Conservation (phyloP, 2,113 vertebrate genomes). For the Pollimyrus isidori region DNA sequence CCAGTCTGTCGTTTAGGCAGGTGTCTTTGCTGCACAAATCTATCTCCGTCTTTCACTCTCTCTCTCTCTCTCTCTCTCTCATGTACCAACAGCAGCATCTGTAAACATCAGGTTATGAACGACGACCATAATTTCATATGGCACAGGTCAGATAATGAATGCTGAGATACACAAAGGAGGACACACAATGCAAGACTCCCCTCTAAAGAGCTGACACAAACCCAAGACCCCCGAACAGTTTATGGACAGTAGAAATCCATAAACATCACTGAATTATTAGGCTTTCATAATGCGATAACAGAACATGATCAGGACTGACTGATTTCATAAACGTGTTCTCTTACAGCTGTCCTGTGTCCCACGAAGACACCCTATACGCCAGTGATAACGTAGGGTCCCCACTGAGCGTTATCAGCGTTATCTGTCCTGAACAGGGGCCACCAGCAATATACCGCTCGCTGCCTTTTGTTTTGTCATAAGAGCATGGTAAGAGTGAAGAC, state of each 20-base stretch:
- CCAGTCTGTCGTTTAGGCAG: not conserved
- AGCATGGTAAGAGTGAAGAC: conserved; percentile 20
- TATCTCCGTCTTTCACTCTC: not conserved
- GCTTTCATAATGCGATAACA: not conserved
- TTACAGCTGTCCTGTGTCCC: not conserved
- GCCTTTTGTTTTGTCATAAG: conserved; percentile 27
- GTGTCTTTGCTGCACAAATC: not conserved
- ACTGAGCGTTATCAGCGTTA: conserved; percentile 9
- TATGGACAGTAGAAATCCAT: not conserved
- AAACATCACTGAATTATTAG: not conserved
- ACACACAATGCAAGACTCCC: not conserved
- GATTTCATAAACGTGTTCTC: not conserved
- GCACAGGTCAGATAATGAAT: not conserved
- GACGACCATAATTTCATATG: not conserved
- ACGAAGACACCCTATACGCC: not conserved
- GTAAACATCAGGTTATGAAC: not conserved
- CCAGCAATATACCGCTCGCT: not conserved
- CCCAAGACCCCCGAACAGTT: not conserved
- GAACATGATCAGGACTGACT: not conserved
- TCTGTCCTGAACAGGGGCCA: conserved; percentile 22
- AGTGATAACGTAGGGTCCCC: not conserved
- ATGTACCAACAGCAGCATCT: not conserved
- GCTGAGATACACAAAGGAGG: not conserved
- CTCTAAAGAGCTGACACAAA: not conserved
- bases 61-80: not conserved